Conservation (phyloP, 2,888 invertebrate species). For the Acrobasis suavella region DNA sequence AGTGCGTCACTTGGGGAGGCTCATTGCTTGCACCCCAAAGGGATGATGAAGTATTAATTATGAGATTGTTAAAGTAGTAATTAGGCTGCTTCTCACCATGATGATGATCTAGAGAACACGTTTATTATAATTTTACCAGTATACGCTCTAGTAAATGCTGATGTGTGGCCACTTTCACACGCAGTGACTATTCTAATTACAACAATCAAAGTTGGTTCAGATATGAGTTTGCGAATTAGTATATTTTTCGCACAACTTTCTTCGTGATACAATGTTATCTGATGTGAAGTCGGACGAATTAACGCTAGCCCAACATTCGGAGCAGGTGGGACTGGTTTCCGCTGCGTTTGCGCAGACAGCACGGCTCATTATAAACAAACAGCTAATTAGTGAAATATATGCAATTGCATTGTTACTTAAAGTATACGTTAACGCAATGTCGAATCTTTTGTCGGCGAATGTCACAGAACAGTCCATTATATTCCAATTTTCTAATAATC, state of each 20-base stretch:
- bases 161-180: constrained; percentile 61
- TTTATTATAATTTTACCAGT: constrained; percentile 31
- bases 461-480: background rate
- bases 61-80: too few species aligned
- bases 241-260: constrained; percentile 32
- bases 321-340: background rate
- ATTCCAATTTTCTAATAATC: background rate
- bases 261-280: constrained; percentile 21
- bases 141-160: constrained; percentile 63
- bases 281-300: constrained; percentile 5
- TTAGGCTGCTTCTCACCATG: constrained; percentile 27
- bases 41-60: too few species aligned
- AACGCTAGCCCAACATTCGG: background rate
- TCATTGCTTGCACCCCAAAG: too few species aligned
- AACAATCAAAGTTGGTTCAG: constrained; percentile 23
- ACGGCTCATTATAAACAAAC: background rate
- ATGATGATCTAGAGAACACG: constrained; percentile 18
- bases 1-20: too few species aligned
- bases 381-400: constrained; percentile 10
- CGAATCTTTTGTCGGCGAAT: constrained; percentile 4
- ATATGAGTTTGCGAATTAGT: constrained; percentile 26
- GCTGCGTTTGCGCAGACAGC: background rate
- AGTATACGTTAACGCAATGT: constrained; percentile 5
- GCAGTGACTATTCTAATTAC: constrained; percentile 50
- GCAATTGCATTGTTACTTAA: constrained; percentile 7